Percentiles rank a stretch among this genome's conserved stretches.
Evolutionary conservation across 2,113 vertebrate species (phyloP).

Genomic region (Passerina amoena): DNA sequence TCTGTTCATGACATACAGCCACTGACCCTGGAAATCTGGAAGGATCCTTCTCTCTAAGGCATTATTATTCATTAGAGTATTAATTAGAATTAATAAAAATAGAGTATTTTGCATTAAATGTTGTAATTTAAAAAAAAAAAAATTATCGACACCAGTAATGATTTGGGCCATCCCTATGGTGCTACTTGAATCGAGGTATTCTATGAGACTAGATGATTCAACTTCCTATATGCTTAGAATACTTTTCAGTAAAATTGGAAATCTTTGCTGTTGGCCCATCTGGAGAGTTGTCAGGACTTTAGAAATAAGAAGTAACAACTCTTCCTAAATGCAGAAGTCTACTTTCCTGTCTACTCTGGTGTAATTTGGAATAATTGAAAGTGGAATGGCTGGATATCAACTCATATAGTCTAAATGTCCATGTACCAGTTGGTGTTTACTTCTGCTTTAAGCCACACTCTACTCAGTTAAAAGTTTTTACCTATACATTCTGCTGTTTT

Average conservation of each 20-base stretch:
- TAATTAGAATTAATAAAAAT: neutral
- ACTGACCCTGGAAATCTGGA: neutral
- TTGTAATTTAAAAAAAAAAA: neutral
- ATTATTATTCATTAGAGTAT: neutral
- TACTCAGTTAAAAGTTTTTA: neutral
- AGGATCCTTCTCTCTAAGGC: neutral
- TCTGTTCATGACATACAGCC: neutral
- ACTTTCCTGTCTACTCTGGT: neutral
- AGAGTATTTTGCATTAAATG: neutral
- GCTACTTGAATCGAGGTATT: neutral
- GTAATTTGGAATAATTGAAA: neutral
- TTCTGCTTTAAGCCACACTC: neutral
- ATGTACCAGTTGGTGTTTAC: neutral
- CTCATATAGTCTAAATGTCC: neutral
- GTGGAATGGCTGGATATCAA: neutral
- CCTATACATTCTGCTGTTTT: conserved; percentile 39
- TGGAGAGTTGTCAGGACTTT: neutral
- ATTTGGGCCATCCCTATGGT: neutral
- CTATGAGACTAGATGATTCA: neutral
- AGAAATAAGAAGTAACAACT: neutral
- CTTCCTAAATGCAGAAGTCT: neutral
- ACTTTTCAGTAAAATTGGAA: neutral
- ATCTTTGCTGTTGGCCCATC: neutral
- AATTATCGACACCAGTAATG: neutral
- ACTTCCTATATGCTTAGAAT: neutral